Percentiles rank a stretch among this genome's conserved stretches.
These are phyloP conservation scores for Harmothoe impar DNA, from an alignment of 2,888 invertebrate genomes.

Conservation along the genomic window DNA sequence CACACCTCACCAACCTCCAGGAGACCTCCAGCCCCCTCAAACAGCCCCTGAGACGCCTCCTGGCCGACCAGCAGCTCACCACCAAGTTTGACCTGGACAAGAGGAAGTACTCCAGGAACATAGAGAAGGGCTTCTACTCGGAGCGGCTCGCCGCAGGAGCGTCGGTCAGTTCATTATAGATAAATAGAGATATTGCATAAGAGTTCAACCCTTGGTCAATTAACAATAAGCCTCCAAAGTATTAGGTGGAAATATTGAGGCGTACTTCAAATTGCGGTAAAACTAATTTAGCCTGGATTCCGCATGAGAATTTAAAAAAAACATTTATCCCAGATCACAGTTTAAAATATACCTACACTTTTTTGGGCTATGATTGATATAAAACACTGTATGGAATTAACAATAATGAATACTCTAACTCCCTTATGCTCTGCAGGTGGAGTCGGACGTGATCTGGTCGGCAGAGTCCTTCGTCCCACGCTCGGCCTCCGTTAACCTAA, in stretches of 20 bases:
- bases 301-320: too few species aligned
- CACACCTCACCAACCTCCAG: constrained; percentile 93
- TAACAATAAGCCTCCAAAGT: too few species aligned
- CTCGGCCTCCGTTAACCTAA: constrained; percentile 82
- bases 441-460: constrained; percentile 82
- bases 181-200: too few species aligned
- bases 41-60: constrained; percentile 92
- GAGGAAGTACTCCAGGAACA: constrained; percentile 95
- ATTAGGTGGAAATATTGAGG: too few species aligned
- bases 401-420: too few species aligned
- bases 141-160: constrained; percentile 89
- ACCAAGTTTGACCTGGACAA: constrained; percentile 90
- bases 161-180: constrained; percentile 65
- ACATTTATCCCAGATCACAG: too few species aligned
- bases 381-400: too few species aligned
- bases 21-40: constrained; percentile 93
- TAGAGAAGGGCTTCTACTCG: constrained; percentile 90
- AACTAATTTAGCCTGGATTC: too few species aligned
- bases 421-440: constrained; percentile 73
- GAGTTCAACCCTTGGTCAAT: too few species aligned
- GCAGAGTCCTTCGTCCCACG: constrained; percentile 81
- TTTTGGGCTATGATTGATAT: too few species aligned
- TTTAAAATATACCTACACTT: too few species aligned
- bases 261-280: too few species aligned
- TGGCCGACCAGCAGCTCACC: constrained; percentile 90